Evolutionary conservation across 2,888 invertebrate species (phyloP), one percentile per base, ranked within the genome.

Genomic region (Tiliacea aurago): DNA sequence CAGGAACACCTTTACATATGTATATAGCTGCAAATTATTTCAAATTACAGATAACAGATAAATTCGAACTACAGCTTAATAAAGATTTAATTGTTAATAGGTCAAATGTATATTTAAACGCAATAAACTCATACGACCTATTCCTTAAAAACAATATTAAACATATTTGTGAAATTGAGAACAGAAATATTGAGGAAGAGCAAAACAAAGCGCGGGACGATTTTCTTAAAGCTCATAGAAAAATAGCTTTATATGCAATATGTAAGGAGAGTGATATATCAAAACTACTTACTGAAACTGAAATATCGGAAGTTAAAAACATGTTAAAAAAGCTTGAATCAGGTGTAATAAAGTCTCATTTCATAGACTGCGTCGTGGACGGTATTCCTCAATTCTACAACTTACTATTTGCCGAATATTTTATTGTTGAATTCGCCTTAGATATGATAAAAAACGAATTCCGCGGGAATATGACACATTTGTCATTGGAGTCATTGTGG

Each of bases 1-100:
- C 89, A 2, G 89, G 88, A n/a, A 91, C 89, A 47, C 91, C 91
- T 18, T 83, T 91, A 28, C 89, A 90, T 73, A 85, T 91, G 74
- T 91, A 91, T 62, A 72, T 91, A 70, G 87, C 86, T 28, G 88
- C 88, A 4, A 89, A 88, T 74, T 91, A 90, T 75, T 90, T 91
- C 55, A 76, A 80, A 65, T 76, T 81, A 68, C 86, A 90, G 55
- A 81, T 90, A 51, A 86, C 86, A 71, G 88, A 88, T 45, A 81
- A 81, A 73, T 72, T 91, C 18, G 75, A 84, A 33, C 69, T 89
- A n/a, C 53, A 76, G 45, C 6, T 88, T 45, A 77, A 89, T 59
- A 64, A 59, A n/a, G 59, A 78, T 1, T 84, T 85, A 58, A 72
- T 86, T 10, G 65, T 53, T 2, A 80, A 86, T n/a, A 86, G 86